Evolutionary conservation across 2,888 invertebrate species (phyloP).

Genomic region (Hirtodrosophila cameraria): DNA sequence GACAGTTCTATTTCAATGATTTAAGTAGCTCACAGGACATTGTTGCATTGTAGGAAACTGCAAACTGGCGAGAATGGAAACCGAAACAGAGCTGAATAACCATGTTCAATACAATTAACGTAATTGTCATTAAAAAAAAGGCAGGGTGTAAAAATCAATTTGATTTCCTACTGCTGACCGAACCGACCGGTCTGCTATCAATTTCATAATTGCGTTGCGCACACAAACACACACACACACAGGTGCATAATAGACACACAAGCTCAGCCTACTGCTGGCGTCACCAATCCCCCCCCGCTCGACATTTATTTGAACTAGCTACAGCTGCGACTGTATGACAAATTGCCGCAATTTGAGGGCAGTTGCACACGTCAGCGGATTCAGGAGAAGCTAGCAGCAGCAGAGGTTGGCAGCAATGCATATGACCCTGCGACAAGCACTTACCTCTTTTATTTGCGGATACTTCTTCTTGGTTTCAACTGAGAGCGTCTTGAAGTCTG

Average conservation of each 20-base stretch:
- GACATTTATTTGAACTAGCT: slow-evolving; percentile 4
- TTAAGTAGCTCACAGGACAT: too few relatives aligned
- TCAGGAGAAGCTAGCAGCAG: neutral
- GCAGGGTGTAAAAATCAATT: slow-evolving; percentile 76
- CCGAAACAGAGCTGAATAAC: too few relatives aligned
- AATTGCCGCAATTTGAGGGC: slow-evolving; percentile 50
- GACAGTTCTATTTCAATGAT: too few relatives aligned
- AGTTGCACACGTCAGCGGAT: slow-evolving; percentile 61
- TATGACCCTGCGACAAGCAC: slow-evolving; percentile 53
- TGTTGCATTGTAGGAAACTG: too few relatives aligned
- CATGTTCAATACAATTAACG: slow-evolving; percentile 39
- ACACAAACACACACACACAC: slow-evolving; percentile 38
- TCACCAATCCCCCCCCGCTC: slow-evolving; percentile 21
- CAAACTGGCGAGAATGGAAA: too few relatives aligned
- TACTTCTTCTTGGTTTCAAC: slow-evolving; percentile 98
- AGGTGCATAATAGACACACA: slow-evolving; percentile 32
- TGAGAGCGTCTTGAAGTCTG: slow-evolving; percentile 95
- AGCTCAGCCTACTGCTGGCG: slow-evolving; percentile 9
- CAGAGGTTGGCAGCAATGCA: slow-evolving; percentile 7
- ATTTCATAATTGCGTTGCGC: slow-evolving; percentile 76
- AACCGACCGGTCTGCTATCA: slow-evolving; percentile 57
- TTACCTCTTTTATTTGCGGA: slow-evolving; percentile 98
- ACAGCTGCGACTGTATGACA: slow-evolving; percentile 34
- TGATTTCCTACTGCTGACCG: slow-evolving; percentile 36
- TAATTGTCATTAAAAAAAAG: slow-evolving; percentile 45